Conservation (phyloP, 2,113 vertebrate species). For the Scatophagus argus region DNA sequence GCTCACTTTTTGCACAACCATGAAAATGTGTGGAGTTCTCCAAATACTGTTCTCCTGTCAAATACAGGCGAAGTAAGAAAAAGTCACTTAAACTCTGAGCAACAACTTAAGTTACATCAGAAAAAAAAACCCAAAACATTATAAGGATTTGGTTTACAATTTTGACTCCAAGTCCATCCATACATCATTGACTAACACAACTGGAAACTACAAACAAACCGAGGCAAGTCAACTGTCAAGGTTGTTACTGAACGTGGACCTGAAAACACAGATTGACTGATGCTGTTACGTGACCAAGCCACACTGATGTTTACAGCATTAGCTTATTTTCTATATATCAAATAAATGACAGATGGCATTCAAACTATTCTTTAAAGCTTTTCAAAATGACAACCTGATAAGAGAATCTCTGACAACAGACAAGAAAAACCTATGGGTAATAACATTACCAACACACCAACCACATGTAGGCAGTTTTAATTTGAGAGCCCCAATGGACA, state of each 20-base stretch:
- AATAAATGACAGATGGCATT: not conserved
- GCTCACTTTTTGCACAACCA: conserved; percentile 78
- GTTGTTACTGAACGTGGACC: not conserved
- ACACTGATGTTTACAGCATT: not conserved
- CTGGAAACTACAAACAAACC: not conserved
- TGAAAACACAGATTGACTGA: not conserved
- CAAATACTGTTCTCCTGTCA: conserved; percentile 59
- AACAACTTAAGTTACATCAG: conserved; percentile 24
- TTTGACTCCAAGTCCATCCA: not conserved
- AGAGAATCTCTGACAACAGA: not conserved
- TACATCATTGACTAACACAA: not conserved
- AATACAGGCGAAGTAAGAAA: conserved; percentile 36
- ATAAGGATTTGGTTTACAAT: conserved; percentile 3
- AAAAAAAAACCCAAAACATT: no score
- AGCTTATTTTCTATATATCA: not conserved
- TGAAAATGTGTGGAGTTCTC: conserved; percentile 64
- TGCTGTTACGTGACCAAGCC: not conserved
- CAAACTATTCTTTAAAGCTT: not conserved
- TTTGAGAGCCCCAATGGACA: no score
- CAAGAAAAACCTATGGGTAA: not conserved
- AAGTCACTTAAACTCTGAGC: conserved; percentile 24
- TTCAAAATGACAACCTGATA: not conserved
- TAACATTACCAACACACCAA: not conserved
- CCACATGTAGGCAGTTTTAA: not conserved
- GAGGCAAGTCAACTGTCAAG: not conserved